Evolutionary conservation across 2,888 invertebrate genomes (phyloP), one percentile per base, ranked within the genome.

Genomic region (Heliconius ismenius): DNA sequence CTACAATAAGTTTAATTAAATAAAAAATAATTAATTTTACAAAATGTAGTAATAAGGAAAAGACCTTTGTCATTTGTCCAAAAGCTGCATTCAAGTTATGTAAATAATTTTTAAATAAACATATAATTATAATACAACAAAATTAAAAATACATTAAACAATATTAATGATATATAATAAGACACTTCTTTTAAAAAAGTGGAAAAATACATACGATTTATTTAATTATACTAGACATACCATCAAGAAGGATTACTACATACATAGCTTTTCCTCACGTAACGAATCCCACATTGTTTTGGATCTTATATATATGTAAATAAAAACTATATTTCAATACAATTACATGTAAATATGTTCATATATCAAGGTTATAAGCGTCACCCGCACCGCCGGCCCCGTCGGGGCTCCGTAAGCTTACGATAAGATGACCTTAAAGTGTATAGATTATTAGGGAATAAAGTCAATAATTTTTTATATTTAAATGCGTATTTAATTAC

Each of bases 361-460:
- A 26, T 43, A 49, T 26, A 62, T 65, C 76, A 76, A 76, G 76
- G 76, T 65, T 73, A 73, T 54, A 73, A 43, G 72, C 76, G 76
- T 72, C 72, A 64, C 36, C 76, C 70, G 70, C 39, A 39, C 49
- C 54, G 28, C 54, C 24, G 58, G 70, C 76, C 72, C 76, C 60
- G 72, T 21, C 39, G 76, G 54, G 13, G 58, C 76, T 72, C 72
- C 58, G 54, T 21, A 70, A 76, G 75, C 75, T 76, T 54, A 62
- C 75, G 75, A 70, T 76, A 70, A 64, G 72, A 76, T 73, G 76
- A 76, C 76, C 76, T 76, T 76, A 76, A 24, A 49, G 15, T 24
- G 49, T 32, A 70, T 21, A 49, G 62, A 65, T 73, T 73, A 63
- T 26, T 73, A 26, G 62, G 26, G 73, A 73, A 36, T 39, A 43